These are phyloP conservation scores for Takifugu rubripes DNA, from an alignment of 2,797 vertebrate species.

Conservation along the genomic window DNA sequence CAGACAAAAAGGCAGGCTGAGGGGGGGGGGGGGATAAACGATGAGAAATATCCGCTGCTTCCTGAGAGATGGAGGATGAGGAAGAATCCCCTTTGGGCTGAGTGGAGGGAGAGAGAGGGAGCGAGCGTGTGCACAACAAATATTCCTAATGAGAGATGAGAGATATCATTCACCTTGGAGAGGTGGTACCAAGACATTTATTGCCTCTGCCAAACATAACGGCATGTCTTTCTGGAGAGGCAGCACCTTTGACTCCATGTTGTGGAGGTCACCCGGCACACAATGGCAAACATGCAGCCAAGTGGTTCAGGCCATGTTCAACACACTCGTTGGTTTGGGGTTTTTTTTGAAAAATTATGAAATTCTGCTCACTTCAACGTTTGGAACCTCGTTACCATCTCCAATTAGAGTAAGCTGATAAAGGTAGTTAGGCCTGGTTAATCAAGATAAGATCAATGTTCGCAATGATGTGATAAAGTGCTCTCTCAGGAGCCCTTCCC, in stretches of 20 bases:
- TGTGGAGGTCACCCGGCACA: slow-evolving; percentile 2
- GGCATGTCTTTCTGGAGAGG: slow-evolving; percentile 13
- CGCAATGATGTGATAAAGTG: no score
- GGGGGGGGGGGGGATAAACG: background rate
- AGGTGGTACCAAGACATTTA: slow-evolving; percentile 16
- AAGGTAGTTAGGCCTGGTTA: no score
- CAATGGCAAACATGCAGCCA: background rate
- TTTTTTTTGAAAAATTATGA: no score
- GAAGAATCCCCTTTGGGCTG: slow-evolving; percentile 21
- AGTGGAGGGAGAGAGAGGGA: slow-evolving; percentile 1
- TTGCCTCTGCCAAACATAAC: slow-evolving; percentile 22
- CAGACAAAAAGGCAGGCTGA: slow-evolving; percentile 16
- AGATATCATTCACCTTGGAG: slow-evolving; percentile 30
- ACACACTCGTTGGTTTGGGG: no score
- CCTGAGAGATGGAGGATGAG: slow-evolving; percentile 23
- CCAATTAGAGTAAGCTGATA: no score
- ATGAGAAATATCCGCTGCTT: slow-evolving; percentile 37
- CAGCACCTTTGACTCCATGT: slow-evolving; percentile 13
- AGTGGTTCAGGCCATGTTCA: no score
- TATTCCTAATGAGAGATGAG: slow-evolving; percentile 42
- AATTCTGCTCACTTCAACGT: no score
- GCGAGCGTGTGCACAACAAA: slow-evolving; percentile 25
- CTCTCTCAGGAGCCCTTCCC: no score
- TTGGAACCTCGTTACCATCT: no score
- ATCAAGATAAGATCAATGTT: no score